Percentiles rank a stretch among this genome's conserved stretches.
phyloP scores from a whole-genome alignment of 2,113 vertebrate genomes.

The Vireo altiloquus region DNA sequence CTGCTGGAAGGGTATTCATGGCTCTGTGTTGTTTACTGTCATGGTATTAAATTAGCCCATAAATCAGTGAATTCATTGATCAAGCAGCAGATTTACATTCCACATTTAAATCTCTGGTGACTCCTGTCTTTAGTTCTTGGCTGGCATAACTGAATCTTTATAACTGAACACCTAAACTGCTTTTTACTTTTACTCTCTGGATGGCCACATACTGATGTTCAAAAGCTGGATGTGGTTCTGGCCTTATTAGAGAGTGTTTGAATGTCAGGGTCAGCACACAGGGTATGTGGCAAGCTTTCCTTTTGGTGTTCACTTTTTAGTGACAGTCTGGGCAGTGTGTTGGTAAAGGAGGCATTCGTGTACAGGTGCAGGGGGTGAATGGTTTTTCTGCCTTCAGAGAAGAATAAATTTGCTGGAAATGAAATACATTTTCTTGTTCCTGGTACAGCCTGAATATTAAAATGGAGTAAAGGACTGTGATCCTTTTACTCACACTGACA shows the following conservation, averaged over 20 bases:
- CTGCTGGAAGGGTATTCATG: background rate
- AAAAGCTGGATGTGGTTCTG: background rate
- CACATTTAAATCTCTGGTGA: background rate
- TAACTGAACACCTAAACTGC: background rate
- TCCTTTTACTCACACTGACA: constrained; percentile 26
- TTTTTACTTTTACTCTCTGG: background rate
- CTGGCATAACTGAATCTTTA: background rate
- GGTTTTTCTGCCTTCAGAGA: background rate
- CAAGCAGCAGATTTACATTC: background rate
- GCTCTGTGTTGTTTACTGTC: background rate
- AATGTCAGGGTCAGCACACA: background rate
- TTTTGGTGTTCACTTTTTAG: background rate
- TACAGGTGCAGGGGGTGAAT: background rate
- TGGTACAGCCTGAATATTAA: background rate
- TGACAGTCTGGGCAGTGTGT: background rate
- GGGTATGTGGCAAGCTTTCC: background rate
- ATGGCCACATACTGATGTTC: fast-evolving
- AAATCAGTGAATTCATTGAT: background rate
- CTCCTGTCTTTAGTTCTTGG: background rate
- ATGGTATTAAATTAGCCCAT: background rate
- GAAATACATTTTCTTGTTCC: background rate
- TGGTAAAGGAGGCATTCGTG: background rate
- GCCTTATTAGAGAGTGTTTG: background rate
- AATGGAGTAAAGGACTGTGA: background rate
- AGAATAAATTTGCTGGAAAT: background rate